phyloP scores from a whole-genome alignment of 35 echinoderm and acorn worm species.

The Eucidaris tribuloides region DNA sequence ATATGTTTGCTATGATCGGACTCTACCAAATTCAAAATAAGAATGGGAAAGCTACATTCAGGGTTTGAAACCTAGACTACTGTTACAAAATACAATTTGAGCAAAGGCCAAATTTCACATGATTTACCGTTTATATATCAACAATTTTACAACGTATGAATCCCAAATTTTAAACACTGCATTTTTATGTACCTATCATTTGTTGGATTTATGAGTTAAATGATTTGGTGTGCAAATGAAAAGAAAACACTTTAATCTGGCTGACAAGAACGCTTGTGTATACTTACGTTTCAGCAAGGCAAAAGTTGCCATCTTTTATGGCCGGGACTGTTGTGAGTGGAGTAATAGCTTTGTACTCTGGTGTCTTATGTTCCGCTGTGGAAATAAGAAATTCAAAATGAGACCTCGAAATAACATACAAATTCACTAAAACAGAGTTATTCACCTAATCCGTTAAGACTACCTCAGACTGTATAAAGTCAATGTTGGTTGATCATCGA shows the following conservation, averaged over 20 bases:
- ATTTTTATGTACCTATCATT: neutral
- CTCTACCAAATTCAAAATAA: too few relatives aligned
- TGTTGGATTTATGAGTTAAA: neutral
- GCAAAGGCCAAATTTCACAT: neutral
- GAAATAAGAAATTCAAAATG: constrained; percentile 12
- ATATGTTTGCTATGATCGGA: too few relatives aligned
- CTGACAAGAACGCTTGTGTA: neutral
- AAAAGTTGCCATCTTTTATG: constrained; percentile 57
- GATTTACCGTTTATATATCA: neutral
- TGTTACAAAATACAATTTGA: too few relatives aligned
- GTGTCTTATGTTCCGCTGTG: constrained; percentile 68
- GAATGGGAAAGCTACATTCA: too few relatives aligned
- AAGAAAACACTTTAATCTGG: neutral
- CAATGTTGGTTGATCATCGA: too few relatives aligned
- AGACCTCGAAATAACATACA: too few relatives aligned
- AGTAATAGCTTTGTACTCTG: constrained; percentile 39
- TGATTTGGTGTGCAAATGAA: neutral
- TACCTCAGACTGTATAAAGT: too few relatives aligned
- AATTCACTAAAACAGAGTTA: too few relatives aligned
- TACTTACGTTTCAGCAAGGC: constrained; percentile 60
- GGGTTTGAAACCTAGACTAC: too few relatives aligned
- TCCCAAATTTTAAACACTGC: neutral
- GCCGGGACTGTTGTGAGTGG: constrained; percentile 52
- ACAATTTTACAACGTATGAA: neutral
- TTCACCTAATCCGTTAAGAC: too few relatives aligned